Conservation (phyloP, 2,113 vertebrate genomes). For the Vombatus ursinus region DNA sequence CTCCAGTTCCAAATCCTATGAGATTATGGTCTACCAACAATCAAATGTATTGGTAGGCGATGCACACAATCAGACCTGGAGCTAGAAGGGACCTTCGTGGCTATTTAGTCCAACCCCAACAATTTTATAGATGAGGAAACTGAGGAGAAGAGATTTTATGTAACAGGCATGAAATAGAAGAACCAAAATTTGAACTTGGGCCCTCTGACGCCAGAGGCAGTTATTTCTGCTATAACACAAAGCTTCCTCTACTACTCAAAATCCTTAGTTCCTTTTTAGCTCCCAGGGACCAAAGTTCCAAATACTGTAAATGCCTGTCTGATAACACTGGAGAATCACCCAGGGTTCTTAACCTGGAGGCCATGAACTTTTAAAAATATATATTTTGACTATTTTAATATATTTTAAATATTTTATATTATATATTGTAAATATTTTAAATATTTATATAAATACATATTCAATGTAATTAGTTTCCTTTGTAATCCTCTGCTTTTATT, state of each 20-base stretch:
- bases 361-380: background rate
- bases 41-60: background rate
- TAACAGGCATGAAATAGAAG: background rate
- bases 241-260: background rate
- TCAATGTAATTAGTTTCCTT: background rate
- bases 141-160: background rate
- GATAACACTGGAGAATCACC: background rate
- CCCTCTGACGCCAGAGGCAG: background rate
- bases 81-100: background rate
- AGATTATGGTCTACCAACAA: background rate
- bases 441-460: background rate
- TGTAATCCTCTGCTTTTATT: background rate
- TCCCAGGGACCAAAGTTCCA: background rate
- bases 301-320: background rate
- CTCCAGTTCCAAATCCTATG: background rate
- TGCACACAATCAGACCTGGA: background rate
- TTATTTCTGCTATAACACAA: background rate
- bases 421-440: background rate
- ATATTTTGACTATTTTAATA: background rate
- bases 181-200: background rate
- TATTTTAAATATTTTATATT: background rate
- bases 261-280: background rate
- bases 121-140: background rate
- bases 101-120: background rate
- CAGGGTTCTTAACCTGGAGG: background rate